Percentiles rank a stretch among this genome's conserved stretches.
phyloP scores from a whole-genome alignment of 92 coral and sea anemone species.

The Actinostola sp. region DNA sequence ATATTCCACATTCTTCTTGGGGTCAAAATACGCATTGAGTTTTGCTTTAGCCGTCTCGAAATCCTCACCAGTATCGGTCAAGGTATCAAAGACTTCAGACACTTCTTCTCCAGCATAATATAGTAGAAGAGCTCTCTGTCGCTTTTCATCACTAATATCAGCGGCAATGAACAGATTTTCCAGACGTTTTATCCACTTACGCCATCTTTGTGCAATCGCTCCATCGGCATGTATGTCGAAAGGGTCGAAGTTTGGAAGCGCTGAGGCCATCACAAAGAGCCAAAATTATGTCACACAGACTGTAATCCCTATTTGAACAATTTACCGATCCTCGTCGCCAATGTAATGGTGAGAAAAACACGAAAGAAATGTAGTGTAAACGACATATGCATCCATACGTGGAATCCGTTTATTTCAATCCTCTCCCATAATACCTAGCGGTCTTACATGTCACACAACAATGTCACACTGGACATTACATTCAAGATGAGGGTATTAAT shows the following conservation, averaged over 20 bases:
- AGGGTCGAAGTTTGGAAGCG: conserved; percentile 41
- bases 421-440: too few species aligned
- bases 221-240: conserved; percentile 45
- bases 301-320: too few species aligned
- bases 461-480: too few species aligned
- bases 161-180: conserved; percentile 56
- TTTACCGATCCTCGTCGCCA: too few species aligned
- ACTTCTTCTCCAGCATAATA: conserved; percentile 43
- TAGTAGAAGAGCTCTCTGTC: conserved; percentile 36
- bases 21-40: conserved; percentile 43
- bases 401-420: too few species aligned
- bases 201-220: conserved; percentile 37
- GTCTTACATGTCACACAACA: too few species aligned
- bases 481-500: too few species aligned
- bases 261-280: conserved; percentile 20
- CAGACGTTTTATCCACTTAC: conserved; percentile 48
- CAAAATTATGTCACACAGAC: conserved; percentile 6
- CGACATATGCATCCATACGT: too few species aligned
- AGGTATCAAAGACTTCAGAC: conserved; percentile 21
- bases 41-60: conserved; percentile 32
- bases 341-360: too few species aligned
- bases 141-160: conserved; percentile 31
- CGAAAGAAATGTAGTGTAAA: too few species aligned
- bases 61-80: conserved; percentile 26
- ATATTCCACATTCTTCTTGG: conserved; percentile 35